Base-by-base conservation (phyloP, 2,797 vertebrate genomes). In the Hipposideros larvatus region DNA sequence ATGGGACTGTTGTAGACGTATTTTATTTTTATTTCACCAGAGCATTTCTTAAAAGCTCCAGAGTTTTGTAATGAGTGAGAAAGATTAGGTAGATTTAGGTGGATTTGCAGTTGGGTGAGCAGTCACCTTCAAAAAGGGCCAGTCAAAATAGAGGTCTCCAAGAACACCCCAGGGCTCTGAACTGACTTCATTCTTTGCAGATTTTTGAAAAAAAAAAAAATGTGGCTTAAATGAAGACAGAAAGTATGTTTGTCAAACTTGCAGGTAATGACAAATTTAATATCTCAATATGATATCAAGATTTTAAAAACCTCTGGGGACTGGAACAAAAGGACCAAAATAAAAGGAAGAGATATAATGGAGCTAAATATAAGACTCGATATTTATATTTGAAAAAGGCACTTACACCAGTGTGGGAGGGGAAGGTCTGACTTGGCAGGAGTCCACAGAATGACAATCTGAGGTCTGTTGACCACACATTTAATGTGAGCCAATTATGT, bases 41-140 rank as follows among this genome's bases (percentile, higher is more conserved):
- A 86, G 7, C 41, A 37, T 91, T 90, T 55, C 46, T 75, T 70
- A 74, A 94, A 93, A 91, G 14, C 14, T 89, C n/a, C 28, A 37
- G 79, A 78, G 4, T 51, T 68, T 31, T 51, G 14, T 51, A 15
- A 31, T 59, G 4, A 59, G 26, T 55, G 63, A 22, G 26, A 22
- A 14, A 21, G n/a, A 37, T 34, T 48, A 43, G 10, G 31, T 48
- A 59, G 28, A 77, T 55, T 63, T 31, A 34, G 13, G 43, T 86
- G n/a, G 37, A 34, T 89, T 94, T 83, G 21, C 37, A 37, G 7
- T 63, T 48, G 31, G 61, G 11, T 78, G 28, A 93, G 37, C 26
- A 66, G n/a, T 16, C n/a, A 15, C 59, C 24, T 43, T 61, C 43
- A 61, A 55, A 87, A 59, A 86, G 65, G 48, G 7, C 46, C 43